Base-by-base conservation (phyloP, 2,113 vertebrate species). In the Platysternon megacephalum region DNA sequence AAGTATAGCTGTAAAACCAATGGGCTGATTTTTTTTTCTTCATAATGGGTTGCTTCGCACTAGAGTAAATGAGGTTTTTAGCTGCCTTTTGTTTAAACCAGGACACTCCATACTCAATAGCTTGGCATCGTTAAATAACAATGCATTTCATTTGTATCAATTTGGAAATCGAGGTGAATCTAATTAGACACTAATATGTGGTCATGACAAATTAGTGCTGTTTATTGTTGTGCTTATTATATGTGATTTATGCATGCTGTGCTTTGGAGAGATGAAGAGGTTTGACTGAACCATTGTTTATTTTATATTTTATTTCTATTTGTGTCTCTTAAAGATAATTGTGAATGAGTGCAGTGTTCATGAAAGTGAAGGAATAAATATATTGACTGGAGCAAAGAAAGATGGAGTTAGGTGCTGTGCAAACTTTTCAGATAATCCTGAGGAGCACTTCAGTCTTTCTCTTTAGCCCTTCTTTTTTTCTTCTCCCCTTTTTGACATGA, bases 1-100 rank as follows among this genome's bases (percentile, higher is more conserved):
- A 82, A 97, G 98, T 97, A 98, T 98, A 98, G 97, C 97, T 94
- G 94, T 98, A 98, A 98, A 98, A 98, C 97, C 98, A 98, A 98
- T 98, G 98, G 98, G 96, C 98, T 98, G 98, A 97, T 98, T 97
- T 98, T 98, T 98, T 98, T 97, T 58, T 48, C 84, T 98, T 97
- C 97, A 97, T 98, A 98, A 99, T 98, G 97, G 98, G 97, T 94
- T 98, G 92, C 97, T 98, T 97, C 96, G 96, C 96, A 97, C 95
- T 97, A 95, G 93, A 98, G 74, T 87, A 89, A 94, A 93, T 98
- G 97, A 97, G 95, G 94, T 72, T 84, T 95, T 95, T 97, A 83
- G 95, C 95, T 96, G 95, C 96, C 92, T 90, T 76, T 84, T 79
- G 24, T 78, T 91, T 58, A 88, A 90, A 95, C 91, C 82, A 83